Evolutionary conservation across 2,113 vertebrate species (phyloP).

Genomic region (Atrichornis clamosus): DNA sequence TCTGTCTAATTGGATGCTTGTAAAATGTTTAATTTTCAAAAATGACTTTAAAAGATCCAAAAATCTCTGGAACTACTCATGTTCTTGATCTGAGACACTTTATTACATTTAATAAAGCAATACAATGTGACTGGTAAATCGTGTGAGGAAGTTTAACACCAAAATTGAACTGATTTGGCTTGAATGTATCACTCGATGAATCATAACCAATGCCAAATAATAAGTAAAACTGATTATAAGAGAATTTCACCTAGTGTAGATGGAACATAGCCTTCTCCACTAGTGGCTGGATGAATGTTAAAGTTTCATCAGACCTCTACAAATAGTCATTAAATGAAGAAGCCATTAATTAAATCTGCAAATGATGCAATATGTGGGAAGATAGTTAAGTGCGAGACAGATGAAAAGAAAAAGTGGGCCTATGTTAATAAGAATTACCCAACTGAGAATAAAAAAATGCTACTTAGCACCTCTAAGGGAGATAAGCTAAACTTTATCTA

Average conservation of each 20-base stretch:
- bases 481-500: neutral
- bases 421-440: neutral
- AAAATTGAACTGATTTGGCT: neutral
- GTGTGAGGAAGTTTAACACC: neutral
- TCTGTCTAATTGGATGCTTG: neutral
- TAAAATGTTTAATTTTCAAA: neutral
- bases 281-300: neutral
- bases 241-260: neutral
- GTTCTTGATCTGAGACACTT: neutral
- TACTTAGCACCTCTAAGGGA: neutral
- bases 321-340: neutral
- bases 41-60: neutral
- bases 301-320: neutral
- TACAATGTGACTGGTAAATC: neutral
- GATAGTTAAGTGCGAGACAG: neutral
- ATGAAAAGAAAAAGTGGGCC: neutral
- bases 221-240: neutral
- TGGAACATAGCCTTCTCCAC: neutral
- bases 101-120: neutral
- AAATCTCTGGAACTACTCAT: neutral
- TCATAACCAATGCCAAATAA: neutral
- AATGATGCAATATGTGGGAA: neutral
- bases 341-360: constrained; percentile 38
- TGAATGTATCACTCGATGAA: neutral
- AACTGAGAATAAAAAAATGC: neutral